Evolutionary conservation across 2,888 invertebrate genomes (phyloP).

Genomic region (Lucinisca nassula): DNA sequence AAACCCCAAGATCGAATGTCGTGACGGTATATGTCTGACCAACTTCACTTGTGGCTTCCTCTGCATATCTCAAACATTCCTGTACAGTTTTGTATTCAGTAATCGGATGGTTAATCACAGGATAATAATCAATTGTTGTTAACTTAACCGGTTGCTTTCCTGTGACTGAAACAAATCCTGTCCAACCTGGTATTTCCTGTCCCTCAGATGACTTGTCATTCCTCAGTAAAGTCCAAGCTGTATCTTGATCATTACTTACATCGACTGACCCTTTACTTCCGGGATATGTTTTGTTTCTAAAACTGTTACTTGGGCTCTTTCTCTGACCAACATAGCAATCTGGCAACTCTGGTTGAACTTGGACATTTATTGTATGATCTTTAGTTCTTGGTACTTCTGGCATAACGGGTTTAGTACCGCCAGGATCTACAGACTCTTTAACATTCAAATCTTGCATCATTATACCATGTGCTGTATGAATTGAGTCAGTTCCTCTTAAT

Average conservation of each 20-base stretch:
- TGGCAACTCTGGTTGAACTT: constrained; percentile 23
- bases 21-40: constrained; percentile 52
- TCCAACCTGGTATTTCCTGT: constrained; percentile 58
- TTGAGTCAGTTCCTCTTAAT: too few species aligned
- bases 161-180: constrained; percentile 64
- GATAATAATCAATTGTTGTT: constrained; percentile 72
- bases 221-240: too few species aligned
- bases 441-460: too few species aligned
- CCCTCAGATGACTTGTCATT: too few species aligned
- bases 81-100: constrained; percentile 61
- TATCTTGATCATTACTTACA: neutral
- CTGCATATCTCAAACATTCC: constrained; percentile 56
- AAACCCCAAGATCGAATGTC: constrained; percentile 51
- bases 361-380: constrained; percentile 15
- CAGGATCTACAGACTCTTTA: too few species aligned
- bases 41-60: constrained; percentile 59
- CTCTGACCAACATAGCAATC: constrained; percentile 46
- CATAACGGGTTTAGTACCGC: too few species aligned
- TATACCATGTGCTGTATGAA: too few species aligned
- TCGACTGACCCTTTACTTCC: constrained; percentile 11
- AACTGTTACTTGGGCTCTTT: constrained; percentile 34
- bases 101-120: constrained; percentile 60
- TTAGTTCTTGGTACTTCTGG: neutral
- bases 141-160: constrained; percentile 46
- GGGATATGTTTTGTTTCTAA: neutral